Percentiles rank a stretch among this genome's conserved stretches.
phyloP scores from a whole-genome alignment of 2,888 invertebrate genomes.

The Phortica okadai region DNA sequence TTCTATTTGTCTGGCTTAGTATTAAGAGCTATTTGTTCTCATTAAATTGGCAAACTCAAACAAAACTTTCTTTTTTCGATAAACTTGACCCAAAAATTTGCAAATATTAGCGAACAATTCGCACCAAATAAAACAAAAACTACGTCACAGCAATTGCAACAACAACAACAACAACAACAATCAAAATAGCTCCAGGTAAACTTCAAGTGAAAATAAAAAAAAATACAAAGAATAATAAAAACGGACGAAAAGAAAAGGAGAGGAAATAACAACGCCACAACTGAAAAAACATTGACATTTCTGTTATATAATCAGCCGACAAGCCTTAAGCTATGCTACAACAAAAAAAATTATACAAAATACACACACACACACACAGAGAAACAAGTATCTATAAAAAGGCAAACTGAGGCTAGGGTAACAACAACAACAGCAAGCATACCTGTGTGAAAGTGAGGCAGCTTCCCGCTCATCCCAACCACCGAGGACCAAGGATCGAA shows the following conservation, averaged over 20 bases:
- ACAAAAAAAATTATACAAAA: slow-evolving; percentile 32
- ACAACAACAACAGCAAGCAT: background rate
- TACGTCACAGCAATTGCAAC: background rate
- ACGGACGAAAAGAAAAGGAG: background rate
- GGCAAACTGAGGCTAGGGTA: background rate
- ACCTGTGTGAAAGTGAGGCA: background rate
- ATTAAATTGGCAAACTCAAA: too few species aligned
- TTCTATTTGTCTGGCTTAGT: too few species aligned
- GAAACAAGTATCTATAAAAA: slow-evolving; percentile 37
- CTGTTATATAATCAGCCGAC: slow-evolving; percentile 64
- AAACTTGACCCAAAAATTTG: slow-evolving; percentile 54
- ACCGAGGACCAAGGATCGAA: background rate
- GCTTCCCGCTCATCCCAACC: background rate
- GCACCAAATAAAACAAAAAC: slow-evolving; percentile 47
- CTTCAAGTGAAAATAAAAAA: slow-evolving; percentile 17
- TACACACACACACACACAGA: slow-evolving; percentile 35
- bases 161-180: background rate
- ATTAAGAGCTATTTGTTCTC: too few species aligned
- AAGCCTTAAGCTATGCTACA: slow-evolving; percentile 58
- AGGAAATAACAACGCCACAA: slow-evolving; percentile 18
- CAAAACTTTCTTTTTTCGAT: too few species aligned
- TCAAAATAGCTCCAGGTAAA: slow-evolving; percentile 44
- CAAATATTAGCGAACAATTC: slow-evolving; percentile 68
- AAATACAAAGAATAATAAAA: slow-evolving; percentile 5
- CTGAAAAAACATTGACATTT: slow-evolving; percentile 69